Evolutionary conservation across 92 coral and sea anemone genomes (phyloP), one percentile per base, ranked within the genome.

Genomic region (Ricordea florida): DNA sequence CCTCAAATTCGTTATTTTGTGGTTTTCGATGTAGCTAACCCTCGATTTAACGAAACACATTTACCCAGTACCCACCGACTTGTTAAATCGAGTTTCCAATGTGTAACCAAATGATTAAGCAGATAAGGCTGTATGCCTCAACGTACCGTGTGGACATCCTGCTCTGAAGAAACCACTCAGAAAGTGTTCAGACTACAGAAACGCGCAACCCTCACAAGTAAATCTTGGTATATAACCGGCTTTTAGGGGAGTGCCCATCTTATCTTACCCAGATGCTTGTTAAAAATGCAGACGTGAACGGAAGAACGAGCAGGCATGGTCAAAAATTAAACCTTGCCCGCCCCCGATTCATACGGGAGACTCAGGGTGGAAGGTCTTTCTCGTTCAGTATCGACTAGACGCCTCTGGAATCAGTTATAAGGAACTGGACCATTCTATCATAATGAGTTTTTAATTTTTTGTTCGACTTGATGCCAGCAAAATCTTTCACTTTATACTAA

Each of bases 111-210:
- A 60, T 60, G 61, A 74, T 59, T 24, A 60, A 60, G 33, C 81
- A 43, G 15, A 31, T 8, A 23, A 60, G 44, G 81, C 14, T 74
- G 6, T 61, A 47, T 33, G 76, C 43, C n/a, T n/a, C 67, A 22
- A 66, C n/a, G n/a, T n/a, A n/a, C 52, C 14, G 68, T 66, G 32
- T 66, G 84, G 84, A 29, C 60, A 26, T 50, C 67, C 18, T 46
- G 64, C 29, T 82, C 83, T 14, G 68, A 36, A 27, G 84, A 76
- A 5, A 66, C 65, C 40, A 17, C 66, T 5, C 66, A 83, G 38
- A 83, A 49, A 33, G 84, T 83, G 14, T 85, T 85, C 21, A 60
- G 62, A 27, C 51, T 83, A n/a, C 89, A 83, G 63, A 61, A 83
- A 25, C 84, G 79, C 4, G 68, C 89, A 13, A 79, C 89, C 6